Conservation (phyloP, 92 coral and sea anemone genomes). For the Porites rus region DNA sequence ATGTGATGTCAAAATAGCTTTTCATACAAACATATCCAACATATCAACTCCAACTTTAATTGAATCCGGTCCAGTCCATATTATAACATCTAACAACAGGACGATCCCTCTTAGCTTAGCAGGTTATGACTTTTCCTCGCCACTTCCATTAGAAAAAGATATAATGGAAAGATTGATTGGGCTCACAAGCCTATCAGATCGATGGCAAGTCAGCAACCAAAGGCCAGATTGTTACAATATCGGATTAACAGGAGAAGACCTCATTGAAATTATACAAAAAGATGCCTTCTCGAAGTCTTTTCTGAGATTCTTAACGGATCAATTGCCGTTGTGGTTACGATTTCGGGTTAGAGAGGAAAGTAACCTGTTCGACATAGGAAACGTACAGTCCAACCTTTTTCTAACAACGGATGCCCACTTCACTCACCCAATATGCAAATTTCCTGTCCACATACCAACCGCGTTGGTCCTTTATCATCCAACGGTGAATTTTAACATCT, state of each 20-base stretch:
- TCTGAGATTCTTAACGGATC: conserved; percentile 22
- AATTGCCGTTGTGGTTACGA: conserved; percentile 52
- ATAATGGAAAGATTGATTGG: conserved; percentile 15
- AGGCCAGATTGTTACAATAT: not conserved
- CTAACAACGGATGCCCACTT: not conserved
- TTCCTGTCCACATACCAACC: not conserved
- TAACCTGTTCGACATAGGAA: not conserved
- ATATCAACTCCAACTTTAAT: conserved; percentile 7
- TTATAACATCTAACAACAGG: conserved; percentile 9
- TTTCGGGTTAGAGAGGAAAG: not conserved
- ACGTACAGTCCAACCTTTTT: conserved; percentile 1
- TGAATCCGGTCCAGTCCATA: conserved; percentile 59
- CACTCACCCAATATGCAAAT: not conserved
- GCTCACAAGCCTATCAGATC: not conserved
- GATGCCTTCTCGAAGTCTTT: conserved; percentile 54
- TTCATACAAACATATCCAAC: conserved; percentile 19
- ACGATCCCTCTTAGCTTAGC: conserved; percentile 53
- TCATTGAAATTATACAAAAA: conserved; percentile 52
- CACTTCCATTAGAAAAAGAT: conserved; percentile 1
- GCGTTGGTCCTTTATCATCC: conserved; percentile 8
- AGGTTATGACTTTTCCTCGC: conserved; percentile 28
- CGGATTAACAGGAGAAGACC: not conserved
- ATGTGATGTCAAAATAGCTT: not conserved
- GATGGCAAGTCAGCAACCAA: not conserved
- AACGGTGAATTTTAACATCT: conserved; percentile 5